These are phyloP conservation scores for Cyanocitta stelleri DNA, from an alignment of 2,113 vertebrate genomes.

Conservation along the genomic window DNA sequence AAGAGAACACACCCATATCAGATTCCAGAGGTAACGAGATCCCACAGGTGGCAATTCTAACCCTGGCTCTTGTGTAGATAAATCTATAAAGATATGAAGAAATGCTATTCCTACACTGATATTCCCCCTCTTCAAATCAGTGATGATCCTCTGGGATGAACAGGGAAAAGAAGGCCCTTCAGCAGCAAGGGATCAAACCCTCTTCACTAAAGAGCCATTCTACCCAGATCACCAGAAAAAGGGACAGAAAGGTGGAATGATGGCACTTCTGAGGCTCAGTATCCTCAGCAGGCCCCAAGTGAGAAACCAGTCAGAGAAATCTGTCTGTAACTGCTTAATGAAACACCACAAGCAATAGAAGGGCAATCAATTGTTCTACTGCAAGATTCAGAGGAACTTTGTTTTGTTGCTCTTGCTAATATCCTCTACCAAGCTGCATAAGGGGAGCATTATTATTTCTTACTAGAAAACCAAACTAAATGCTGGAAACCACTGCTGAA, in stretches of 20 bases:
- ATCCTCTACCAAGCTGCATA: not conserved
- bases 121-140: not conserved
- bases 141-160: not conserved
- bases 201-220: not conserved
- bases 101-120: not conserved
- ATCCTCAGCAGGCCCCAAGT: not conserved
- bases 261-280: not conserved
- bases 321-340: not conserved
- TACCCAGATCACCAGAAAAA: not conserved
- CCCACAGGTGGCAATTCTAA: not conserved
- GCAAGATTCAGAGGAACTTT: not conserved
- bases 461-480: not conserved
- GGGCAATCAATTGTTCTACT: not conserved
- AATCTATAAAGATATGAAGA: not conserved
- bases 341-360: not conserved
- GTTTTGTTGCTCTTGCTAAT: not conserved
- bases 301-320: not conserved
- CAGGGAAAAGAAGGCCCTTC: not conserved
- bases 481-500: not conserved
- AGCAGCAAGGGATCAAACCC: not conserved
- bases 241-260: not conserved
- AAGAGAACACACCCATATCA: not conserved
- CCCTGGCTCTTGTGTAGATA: not conserved
- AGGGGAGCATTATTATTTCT: not conserved
- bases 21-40: not conserved